These are phyloP conservation scores for Montipora foliosa DNA, from an alignment of 64 coral and sea anemone species.

Conservation along the genomic window DNA sequence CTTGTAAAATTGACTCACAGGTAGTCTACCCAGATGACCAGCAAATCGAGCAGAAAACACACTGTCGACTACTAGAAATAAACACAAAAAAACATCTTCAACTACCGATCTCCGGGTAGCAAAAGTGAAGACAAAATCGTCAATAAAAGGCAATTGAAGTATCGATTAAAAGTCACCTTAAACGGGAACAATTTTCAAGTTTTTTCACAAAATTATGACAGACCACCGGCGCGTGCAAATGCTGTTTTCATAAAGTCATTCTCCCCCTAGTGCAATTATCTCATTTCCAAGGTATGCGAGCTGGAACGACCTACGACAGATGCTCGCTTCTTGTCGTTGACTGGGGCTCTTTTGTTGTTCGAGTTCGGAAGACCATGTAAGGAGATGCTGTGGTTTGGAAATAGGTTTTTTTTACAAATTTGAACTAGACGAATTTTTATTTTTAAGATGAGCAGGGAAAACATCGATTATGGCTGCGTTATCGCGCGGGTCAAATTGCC, in stretches of 20 bases:
- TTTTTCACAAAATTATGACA: slow-evolving; percentile 44
- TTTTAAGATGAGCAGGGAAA: neutral
- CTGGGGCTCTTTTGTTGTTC: neutral
- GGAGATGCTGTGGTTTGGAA: neutral
- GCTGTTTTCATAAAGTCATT: slow-evolving; percentile 61
- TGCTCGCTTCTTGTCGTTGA: neutral
- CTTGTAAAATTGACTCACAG: slow-evolving; percentile 19
- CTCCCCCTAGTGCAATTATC: slow-evolving; percentile 1
- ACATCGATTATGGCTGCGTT: neutral
- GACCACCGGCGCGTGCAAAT: slow-evolving; percentile 32
- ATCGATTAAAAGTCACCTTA: neutral
- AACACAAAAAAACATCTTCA: neutral
- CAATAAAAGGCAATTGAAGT: neutral
- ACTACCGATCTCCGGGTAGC: neutral
- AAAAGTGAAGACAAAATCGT: neutral
- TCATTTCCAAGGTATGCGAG: slow-evolving; percentile 41
- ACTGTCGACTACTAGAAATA: neutral
- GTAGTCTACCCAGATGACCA: slow-evolving; percentile 18
- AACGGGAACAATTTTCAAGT: neutral
- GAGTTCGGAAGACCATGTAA: neutral
- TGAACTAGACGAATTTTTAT: neutral
- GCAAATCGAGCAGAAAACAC: slow-evolving; percentile 34
- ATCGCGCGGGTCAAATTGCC: neutral
- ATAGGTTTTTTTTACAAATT: neutral
- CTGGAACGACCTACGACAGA: neutral